These are phyloP conservation scores for Paedocypris sp. DNA, from an alignment of 2,113 vertebrate genomes.

Conservation along the genomic window DNA sequence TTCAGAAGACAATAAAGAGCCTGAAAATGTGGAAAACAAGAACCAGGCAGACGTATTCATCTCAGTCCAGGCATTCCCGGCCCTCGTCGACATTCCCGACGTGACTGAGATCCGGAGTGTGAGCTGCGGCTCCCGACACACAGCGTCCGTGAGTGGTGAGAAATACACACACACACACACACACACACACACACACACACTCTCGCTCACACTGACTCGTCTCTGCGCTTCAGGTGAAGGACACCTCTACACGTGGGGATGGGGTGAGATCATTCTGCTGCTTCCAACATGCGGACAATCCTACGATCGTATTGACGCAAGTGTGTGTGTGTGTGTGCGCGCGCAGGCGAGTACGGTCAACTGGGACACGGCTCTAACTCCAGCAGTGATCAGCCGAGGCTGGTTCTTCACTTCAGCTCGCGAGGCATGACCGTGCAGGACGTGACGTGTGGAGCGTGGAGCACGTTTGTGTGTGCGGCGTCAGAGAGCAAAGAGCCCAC, in stretches of 20 bases:
- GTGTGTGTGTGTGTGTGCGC: neutral
- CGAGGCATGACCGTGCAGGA: constrained; percentile 54
- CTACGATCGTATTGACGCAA: neutral
- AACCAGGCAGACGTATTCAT: constrained; percentile 63
- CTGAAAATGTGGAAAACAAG: neutral
- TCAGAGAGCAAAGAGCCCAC: constrained; percentile 34
- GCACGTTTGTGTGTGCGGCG: constrained; percentile 65
- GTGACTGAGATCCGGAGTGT: constrained; percentile 56
- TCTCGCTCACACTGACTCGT: neutral
- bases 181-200: neutral
- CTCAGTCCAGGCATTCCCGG: constrained; percentile 84
- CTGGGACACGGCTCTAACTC: constrained; percentile 63
- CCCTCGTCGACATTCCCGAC: constrained; percentile 72
- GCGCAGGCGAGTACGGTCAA: constrained; percentile 83
- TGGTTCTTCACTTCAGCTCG: constrained; percentile 60
- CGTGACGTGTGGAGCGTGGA: constrained; percentile 83
- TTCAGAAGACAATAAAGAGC: neutral
- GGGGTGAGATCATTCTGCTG: constrained; percentile 69
- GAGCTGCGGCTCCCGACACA: constrained; percentile 88
- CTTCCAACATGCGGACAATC: neutral
- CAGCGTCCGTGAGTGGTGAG: constrained; percentile 76
- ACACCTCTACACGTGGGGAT: constrained; percentile 91
- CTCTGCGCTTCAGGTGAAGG: constrained; percentile 62
- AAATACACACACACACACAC: neutral
- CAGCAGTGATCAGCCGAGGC: constrained; percentile 67